Evolutionary conservation across 2,113 vertebrate genomes (phyloP).

Genomic region (Otis tarda): DNA sequence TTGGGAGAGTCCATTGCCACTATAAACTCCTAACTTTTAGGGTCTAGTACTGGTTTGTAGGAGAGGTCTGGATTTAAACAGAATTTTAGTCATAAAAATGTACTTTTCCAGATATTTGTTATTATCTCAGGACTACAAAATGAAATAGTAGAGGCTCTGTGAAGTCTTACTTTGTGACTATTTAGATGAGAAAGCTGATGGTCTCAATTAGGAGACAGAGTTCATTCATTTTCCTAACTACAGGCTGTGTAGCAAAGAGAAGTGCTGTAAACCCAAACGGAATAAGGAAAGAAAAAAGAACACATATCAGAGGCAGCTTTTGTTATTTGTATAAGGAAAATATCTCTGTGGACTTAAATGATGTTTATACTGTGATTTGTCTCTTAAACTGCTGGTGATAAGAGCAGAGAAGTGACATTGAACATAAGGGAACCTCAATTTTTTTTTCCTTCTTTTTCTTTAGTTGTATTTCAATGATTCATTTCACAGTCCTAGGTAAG

Average conservation of each 20-base stretch:
- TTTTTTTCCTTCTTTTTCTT: neutral
- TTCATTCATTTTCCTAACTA: neutral
- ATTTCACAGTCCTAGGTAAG: neutral
- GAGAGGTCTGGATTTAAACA: neutral
- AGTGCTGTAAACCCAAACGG: neutral
- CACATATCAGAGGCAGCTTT: neutral
- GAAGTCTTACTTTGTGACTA: accelerated
- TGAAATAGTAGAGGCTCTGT: neutral
- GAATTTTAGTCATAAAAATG: neutral
- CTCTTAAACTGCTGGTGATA: neutral
- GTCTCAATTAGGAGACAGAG: neutral
- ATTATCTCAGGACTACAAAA: neutral
- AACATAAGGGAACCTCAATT: neutral
- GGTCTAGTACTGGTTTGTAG: neutral
- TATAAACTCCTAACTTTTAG: neutral
- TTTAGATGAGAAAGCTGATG: neutral
- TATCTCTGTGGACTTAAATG: neutral
- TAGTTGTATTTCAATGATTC: neutral
- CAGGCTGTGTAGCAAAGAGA: neutral
- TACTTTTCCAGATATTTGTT: neutral
- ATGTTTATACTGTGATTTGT: neutral
- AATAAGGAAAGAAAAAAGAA: neutral
- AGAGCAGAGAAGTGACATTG: neutral
- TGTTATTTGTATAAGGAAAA: neutral
- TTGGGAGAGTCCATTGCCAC: neutral